A percentile compares a stretch with the other conserved stretches of the same genome.
phyloP scores from a whole-genome alignment of 2,797 vertebrate genomes.

The Geotrypetes seraphini region DNA sequence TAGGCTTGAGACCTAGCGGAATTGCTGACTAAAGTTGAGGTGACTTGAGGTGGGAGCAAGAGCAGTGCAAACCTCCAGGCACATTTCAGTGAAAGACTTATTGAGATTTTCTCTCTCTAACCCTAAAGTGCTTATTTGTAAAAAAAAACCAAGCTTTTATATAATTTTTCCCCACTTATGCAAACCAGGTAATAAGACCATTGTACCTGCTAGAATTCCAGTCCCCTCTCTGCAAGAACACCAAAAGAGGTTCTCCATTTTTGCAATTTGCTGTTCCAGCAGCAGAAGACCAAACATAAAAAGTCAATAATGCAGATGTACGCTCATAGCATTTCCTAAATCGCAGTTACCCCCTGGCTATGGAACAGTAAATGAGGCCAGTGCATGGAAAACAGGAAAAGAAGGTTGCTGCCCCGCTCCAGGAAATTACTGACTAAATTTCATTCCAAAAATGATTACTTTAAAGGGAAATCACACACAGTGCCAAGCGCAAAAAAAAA shows the following conservation, averaged over 20 bases:
- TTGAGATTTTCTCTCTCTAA: neutral
- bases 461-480: too few species aligned
- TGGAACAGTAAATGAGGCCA: too few species aligned
- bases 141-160: neutral
- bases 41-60: slow-evolving; percentile 38
- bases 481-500: too few species aligned
- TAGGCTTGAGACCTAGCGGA: slow-evolving; percentile 59
- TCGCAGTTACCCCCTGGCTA: too few species aligned
- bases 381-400: too few species aligned
- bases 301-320: too few species aligned
- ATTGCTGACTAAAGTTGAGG: slow-evolving; percentile 44
- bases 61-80: slow-evolving; percentile 11
- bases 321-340: too few species aligned
- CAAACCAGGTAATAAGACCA: neutral
- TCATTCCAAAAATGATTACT: too few species aligned
- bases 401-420: too few species aligned
- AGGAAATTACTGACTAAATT: too few species aligned
- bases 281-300: too few species aligned
- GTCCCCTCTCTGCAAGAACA: neutral
- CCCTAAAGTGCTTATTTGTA: neutral
- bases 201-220: neutral
- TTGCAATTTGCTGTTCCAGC: neutral
- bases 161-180: neutral
- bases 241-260: neutral
- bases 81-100: neutral